phyloP scores from a whole-genome alignment of 2,797 vertebrate genomes.

The Aplochiton taeniatus region DNA sequence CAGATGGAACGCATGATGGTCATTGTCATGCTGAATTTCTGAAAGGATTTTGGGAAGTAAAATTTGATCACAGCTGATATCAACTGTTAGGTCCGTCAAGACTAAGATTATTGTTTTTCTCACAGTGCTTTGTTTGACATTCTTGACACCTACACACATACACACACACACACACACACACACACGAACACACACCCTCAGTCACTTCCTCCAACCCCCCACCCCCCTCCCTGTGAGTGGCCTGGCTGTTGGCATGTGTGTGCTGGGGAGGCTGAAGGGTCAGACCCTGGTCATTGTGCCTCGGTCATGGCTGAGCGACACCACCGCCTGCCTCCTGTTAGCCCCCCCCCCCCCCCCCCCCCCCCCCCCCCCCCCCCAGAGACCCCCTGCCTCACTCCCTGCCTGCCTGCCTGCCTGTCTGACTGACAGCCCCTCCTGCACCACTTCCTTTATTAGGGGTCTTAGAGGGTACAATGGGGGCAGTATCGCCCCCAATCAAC shows the following conservation, averaged over 20 bases:
- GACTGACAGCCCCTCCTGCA: conserved; percentile 76
- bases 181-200: conserved; percentile 12
- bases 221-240: conserved; percentile 52
- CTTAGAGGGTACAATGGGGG: conserved; percentile 51
- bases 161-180: conserved; percentile 18
- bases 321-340: conserved; percentile 76
- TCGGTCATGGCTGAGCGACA: conserved; percentile 78
- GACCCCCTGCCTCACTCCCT: conserved; percentile 36
- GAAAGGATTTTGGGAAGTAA: not conserved
- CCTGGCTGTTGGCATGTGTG: conserved; percentile 53
- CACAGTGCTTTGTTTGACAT: not conserved
- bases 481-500: conserved; percentile 38
- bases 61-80: too few species aligned
- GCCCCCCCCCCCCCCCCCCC: conserved; percentile 49
- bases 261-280: conserved; percentile 67
- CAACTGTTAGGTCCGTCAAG: too few species aligned
- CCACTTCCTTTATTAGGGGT: conserved; percentile 70
- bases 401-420: conserved; percentile 35
- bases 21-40: conserved; percentile 8
- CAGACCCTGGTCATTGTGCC: conserved; percentile 75
- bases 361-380: conserved; percentile 32
- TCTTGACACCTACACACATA: conserved; percentile 16
- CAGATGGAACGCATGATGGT: not conserved
- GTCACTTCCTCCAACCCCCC: conserved; percentile 51
- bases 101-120: too few species aligned